Evolutionary conservation across 2,113 vertebrate genomes (phyloP), one percentile per base, ranked within the genome.

Genomic region (Heterocephalus glaber): DNA sequence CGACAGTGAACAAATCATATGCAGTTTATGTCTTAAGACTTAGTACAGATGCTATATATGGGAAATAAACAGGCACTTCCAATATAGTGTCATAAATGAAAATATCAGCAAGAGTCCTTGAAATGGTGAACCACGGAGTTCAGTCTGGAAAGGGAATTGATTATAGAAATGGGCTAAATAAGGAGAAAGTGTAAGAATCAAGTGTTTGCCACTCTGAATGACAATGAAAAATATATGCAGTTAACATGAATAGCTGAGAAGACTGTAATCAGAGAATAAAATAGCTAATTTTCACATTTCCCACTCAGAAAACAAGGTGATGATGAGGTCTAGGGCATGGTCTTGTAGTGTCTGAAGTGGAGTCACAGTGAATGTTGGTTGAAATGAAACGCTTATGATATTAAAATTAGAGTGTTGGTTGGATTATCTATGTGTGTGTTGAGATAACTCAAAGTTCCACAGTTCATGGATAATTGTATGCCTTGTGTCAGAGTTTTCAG

Each of bases 371-470:
- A 84, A 58, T 58, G 66, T 61, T 81, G 44, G 8, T 86, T 80
- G 7, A 93, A 3, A 12, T 89, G 44, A 94, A 41, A 54, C 90
- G 65, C 28, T 95, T 77, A 60, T 90, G 14, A 47, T 90, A 44
- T 76, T 91, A 83, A 89, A 94, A 94, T n/a, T 74, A 85, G 49
- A 80, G 22, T 68, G 14, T 92, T 94, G 44, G 35, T 33, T 89
- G 22, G 66, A 58, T 89, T 92, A 35, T 86, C 38, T 41, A 19
- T 70, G n/a, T 17, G 3, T 65, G 4, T 96, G n/a, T 79, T 94
- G 86, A 95, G 93, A 79, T 90, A 80, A 90, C 83, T 96, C 58
- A 80, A 28, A n/a, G 7, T 86, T 92, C 77, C 41, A 16, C 7
- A 47, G 60, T 66, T 72, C 33, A 58, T 54, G 41, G 56, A 44